Evolutionary conservation across 2,113 vertebrate genomes (phyloP).

Genomic region (Bombycilla garrulus): DNA sequence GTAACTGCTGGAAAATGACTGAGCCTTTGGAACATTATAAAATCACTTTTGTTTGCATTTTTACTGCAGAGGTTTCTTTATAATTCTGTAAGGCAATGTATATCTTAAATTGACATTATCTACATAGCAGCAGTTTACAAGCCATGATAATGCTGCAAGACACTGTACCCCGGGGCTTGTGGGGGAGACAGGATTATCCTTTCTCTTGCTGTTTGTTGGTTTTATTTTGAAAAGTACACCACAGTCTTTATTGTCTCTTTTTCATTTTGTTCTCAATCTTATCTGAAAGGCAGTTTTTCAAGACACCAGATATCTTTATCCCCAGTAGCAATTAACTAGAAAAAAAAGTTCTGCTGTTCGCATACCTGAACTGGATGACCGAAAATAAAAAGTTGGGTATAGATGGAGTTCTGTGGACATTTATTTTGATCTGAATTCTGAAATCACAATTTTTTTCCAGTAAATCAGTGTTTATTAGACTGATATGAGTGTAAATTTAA

Average conservation of each 20-base stretch:
- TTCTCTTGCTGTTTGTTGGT: neutral
- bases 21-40: neutral
- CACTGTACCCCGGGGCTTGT: neutral
- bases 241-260: neutral
- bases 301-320: neutral
- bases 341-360: neutral
- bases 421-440: neutral
- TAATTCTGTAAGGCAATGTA: neutral
- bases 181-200: neutral
- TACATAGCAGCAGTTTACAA: neutral
- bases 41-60: neutral
- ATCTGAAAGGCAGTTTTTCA: slow-evolving; percentile 4
- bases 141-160: neutral
- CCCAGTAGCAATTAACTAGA: neutral
- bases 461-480: neutral
- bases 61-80: neutral
- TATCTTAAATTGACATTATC: neutral
- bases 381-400: neutral
- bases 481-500: neutral
- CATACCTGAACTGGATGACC: neutral
- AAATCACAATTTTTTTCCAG: neutral
- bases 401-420: neutral
- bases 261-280: neutral
- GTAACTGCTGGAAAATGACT: neutral
- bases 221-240: neutral